A percentile compares a stretch with the other conserved stretches of the same genome.
Conservation (phyloP, 2,888 invertebrate species). For the Lasiommata megera region DNA sequence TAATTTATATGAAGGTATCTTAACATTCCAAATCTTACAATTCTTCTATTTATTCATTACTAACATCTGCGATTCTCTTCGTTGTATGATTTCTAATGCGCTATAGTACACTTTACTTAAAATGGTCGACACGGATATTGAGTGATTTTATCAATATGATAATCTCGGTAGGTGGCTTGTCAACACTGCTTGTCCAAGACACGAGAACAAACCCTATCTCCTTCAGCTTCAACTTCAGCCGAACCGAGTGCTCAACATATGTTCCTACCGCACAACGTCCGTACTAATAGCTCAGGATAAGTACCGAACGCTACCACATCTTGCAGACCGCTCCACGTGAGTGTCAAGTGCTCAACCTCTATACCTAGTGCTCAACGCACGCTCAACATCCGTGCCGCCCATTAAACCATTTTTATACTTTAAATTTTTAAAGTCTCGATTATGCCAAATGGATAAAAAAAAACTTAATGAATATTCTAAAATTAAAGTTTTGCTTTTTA, state of each 20-base stretch:
- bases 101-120: conserved; percentile 20
- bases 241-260: too few relatives aligned
- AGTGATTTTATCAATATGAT: too few relatives aligned
- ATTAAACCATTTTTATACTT: not conserved
- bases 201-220: too few relatives aligned
- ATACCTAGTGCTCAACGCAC: too few relatives aligned
- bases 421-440: not conserved
- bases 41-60: not conserved
- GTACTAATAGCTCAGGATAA: too few relatives aligned
- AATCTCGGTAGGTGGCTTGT: too few relatives aligned
- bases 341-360: too few relatives aligned
- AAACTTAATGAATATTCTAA: not conserved
- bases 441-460: not conserved
- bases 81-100: conserved; percentile 46
- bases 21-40: not conserved
- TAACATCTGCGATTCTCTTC: conserved; percentile 37
- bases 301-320: too few relatives aligned
- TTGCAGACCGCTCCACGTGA: too few relatives aligned
- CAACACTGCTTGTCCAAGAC: too few relatives aligned
- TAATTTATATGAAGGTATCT: not conserved
- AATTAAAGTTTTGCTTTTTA: not conserved
- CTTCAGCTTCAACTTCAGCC: too few relatives aligned
- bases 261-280: too few relatives aligned
- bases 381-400: not conserved
- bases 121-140: not conserved